Conservation (phyloP, 1,140 invertebrate species). For the Cotesia glomerata region DNA sequence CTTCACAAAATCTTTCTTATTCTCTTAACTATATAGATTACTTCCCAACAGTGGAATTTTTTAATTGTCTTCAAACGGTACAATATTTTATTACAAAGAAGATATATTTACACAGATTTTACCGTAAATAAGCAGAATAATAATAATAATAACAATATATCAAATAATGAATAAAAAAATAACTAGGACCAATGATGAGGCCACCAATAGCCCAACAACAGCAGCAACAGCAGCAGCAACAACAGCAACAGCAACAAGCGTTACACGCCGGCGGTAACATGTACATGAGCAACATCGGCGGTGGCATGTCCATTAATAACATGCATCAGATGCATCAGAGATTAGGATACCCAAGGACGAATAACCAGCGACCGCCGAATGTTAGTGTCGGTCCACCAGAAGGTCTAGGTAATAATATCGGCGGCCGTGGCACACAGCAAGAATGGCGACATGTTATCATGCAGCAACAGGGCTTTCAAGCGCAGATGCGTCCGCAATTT, state of each 20-base stretch:
- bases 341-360: slow-evolving; percentile 62
- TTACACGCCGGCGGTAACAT: slow-evolving; percentile 58
- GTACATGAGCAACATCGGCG: slow-evolving; percentile 51
- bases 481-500: slow-evolving; percentile 69
- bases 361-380: slow-evolving; percentile 65
- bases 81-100: too few species aligned
- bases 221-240: slow-evolving; percentile 61
- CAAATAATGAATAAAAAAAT: slow-evolving; percentile 12
- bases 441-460: slow-evolving; percentile 77
- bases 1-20: too few species aligned
- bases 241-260: slow-evolving; percentile 61
- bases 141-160: background rate
- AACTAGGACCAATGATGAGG: slow-evolving; percentile 72
- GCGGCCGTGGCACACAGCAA: slow-evolving; percentile 51
- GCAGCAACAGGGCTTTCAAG: slow-evolving; percentile 69
- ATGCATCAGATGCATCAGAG: slow-evolving; percentile 65
- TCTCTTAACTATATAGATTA: too few species aligned
- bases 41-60: too few species aligned
- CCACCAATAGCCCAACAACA: slow-evolving; percentile 67
- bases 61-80: too few species aligned
- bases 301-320: slow-evolving; percentile 46
- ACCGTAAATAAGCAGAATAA: too few species aligned
- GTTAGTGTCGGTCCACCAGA: slow-evolving; percentile 64
- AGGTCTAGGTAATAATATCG: slow-evolving; percentile 55
- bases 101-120: too few species aligned